Evolutionary conservation across 2,113 vertebrate genomes (phyloP).

Genomic region (Tragelaphus buxtoni): DNA sequence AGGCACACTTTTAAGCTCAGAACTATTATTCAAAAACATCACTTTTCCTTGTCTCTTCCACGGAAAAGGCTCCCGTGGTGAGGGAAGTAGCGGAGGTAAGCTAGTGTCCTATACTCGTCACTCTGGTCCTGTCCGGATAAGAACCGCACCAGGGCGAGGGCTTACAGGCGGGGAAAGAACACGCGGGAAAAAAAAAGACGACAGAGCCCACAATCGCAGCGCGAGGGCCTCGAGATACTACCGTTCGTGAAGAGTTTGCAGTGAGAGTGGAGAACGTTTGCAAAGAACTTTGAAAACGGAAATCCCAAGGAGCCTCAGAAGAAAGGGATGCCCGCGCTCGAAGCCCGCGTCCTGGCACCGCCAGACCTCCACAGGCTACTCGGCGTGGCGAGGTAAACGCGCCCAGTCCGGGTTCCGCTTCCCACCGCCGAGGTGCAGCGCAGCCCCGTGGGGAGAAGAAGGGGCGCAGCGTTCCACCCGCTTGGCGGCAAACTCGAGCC

Average conservation of each 20-base stretch:
- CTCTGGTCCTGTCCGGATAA: background rate
- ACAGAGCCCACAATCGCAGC: background rate
- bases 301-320: background rate
- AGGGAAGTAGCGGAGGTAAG: background rate
- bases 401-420: background rate
- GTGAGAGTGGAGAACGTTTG: background rate
- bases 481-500: background rate
- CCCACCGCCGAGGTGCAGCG: background rate
- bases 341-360: no score
- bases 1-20: background rate
- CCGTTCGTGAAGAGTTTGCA: accelerated
- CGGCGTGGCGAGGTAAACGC: background rate
- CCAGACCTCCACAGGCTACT: background rate
- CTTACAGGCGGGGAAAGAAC: background rate
- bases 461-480: background rate
- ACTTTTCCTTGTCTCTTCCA: background rate
- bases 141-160: accelerated
- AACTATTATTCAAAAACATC: background rate
- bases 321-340: background rate
- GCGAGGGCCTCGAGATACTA: background rate
- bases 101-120: background rate
- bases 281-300: background rate
- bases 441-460: background rate
- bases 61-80: background rate
- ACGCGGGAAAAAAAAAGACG: background rate